Evolutionary conservation across 2,797 vertebrate genomes (phyloP), one percentile per base, ranked within the genome.

Genomic region (Microhierax caerulescens): DNA sequence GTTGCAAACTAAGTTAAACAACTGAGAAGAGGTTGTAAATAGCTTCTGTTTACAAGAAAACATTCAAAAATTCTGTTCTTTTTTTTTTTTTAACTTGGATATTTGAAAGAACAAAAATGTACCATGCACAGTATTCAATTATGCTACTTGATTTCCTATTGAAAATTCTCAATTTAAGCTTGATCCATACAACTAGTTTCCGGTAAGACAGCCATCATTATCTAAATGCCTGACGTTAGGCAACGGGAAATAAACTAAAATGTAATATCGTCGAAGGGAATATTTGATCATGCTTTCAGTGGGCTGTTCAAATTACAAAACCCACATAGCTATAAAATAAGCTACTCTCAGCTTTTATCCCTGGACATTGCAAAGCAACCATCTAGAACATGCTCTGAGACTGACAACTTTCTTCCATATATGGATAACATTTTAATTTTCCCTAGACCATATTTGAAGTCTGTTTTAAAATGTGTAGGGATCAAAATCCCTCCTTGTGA

Each of bases 351-450:
- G 13, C 23, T 88, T 68, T 87, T 91, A 91, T 65, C 85, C 87
- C 75, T 59, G 69, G 47, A 75, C 36, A 48, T 36, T 86, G 50
- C 65, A 94, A 90, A 83, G 28, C 72, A 94, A 24, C 48, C 79
- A 85, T 80, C 85, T 91, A 96, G 91, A 91, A 94, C 65, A 80
- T 75, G 27, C 53, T 83, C 59, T 3, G 18, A 90, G 84, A 78
- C 75, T 78, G 87, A 95, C 78, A 91, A 80, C 65, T 95, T 96
- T 95, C 89, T 95, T 96, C 94, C 69, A 47, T 93, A 91, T 94
- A 96, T 51, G 89, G 95, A 47, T 75, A 95, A 78, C 65, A 65
- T 85, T 96, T 96, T 94, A 89, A 95, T 97, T 96, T 96, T 97
- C 94, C 94, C 96, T 94, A 93, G 89, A 90, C 82, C 9, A 5